These are phyloP conservation scores for Cichlasoma orientale DNA, from an alignment of 2,797 vertebrate species.

Conservation along the genomic window DNA sequence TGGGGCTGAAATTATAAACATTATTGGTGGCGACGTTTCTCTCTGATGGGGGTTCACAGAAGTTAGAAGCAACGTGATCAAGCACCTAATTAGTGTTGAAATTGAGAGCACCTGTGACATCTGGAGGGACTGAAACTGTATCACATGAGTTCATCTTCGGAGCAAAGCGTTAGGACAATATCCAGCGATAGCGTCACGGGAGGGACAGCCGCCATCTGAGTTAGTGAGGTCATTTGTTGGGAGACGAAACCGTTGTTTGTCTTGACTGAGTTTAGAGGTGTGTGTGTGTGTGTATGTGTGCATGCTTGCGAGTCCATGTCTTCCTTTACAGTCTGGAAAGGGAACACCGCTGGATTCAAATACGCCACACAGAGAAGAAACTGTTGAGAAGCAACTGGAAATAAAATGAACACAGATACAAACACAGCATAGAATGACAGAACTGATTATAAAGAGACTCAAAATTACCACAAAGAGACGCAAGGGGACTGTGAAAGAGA, in stretches of 20 bases:
- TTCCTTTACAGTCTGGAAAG: not conserved
- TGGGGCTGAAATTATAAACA: slow-evolving; percentile 27
- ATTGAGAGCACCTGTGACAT: slow-evolving; percentile 74
- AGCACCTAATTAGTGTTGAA: slow-evolving; percentile 54
- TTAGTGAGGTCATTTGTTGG: slow-evolving; percentile 8
- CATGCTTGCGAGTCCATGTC: not conserved
- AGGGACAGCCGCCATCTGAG: slow-evolving; percentile 29
- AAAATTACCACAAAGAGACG: not conserved
- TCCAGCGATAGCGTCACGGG: slow-evolving; percentile 5
- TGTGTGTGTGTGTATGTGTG: not conserved
- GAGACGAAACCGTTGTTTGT: slow-evolving; percentile 56
- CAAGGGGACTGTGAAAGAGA: too few relatives aligned
- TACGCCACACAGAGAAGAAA: not conserved
- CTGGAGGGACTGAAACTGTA: slow-evolving; percentile 49
- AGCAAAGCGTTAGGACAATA: slow-evolving; percentile 51
- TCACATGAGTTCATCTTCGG: slow-evolving; percentile 34
- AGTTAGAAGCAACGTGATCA: slow-evolving; percentile 30
- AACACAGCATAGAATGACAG: not conserved
- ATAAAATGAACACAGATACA: not conserved
- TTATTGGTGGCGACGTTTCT: slow-evolving; percentile 29
- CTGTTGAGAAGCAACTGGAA: not conserved
- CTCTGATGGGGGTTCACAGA: slow-evolving; percentile 56
- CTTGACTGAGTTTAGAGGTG: slow-evolving; percentile 4
- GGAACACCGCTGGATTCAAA: not conserved
- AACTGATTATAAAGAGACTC: not conserved